Percentiles rank a stretch among this genome's conserved stretches.
These are phyloP conservation scores for Galago senegalensis DNA, from an alignment of 2,797 vertebrate species.

Conservation along the genomic window DNA sequence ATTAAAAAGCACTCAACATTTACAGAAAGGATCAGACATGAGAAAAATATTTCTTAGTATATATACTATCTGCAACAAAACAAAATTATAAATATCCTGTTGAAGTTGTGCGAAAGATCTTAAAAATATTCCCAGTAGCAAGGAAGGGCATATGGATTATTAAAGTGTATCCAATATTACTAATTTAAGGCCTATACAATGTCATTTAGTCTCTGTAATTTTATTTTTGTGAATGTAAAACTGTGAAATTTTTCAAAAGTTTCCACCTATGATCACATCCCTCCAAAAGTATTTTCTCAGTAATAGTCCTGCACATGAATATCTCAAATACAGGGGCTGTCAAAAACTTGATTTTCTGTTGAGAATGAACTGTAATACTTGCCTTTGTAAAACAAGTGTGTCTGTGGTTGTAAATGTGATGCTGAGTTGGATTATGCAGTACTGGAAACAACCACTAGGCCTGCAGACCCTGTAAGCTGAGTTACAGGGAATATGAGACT, in stretches of 20 bases:
- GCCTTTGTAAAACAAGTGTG: not conserved
- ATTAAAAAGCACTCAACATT: not conserved
- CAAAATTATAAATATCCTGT: not conserved
- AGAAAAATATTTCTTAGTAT: not conserved
- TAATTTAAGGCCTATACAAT: not conserved
- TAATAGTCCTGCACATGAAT: not conserved
- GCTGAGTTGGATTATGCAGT: not conserved
- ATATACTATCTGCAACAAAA: not conserved
- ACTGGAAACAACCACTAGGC: not conserved
- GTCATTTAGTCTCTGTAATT: not conserved
- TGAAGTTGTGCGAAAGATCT: constrained; percentile 32
- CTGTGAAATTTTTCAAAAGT: not conserved
- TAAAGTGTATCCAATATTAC: not conserved
- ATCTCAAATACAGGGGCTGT: not conserved
- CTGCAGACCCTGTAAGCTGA: not conserved
- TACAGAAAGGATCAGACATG: not conserved
- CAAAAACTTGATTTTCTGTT: constrained; percentile 12
- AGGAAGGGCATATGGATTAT: not conserved
- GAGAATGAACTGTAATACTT: not conserved
- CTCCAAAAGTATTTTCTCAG: constrained; percentile 1
- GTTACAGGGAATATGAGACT: not conserved
- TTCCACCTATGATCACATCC: not conserved
- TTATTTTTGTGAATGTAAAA: constrained; percentile 27
- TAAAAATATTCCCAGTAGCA: constrained; percentile 34
- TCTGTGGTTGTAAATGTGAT: not conserved